Conservation (phyloP, 2,113 vertebrate genomes). For the Siphamia tubifer region DNA sequence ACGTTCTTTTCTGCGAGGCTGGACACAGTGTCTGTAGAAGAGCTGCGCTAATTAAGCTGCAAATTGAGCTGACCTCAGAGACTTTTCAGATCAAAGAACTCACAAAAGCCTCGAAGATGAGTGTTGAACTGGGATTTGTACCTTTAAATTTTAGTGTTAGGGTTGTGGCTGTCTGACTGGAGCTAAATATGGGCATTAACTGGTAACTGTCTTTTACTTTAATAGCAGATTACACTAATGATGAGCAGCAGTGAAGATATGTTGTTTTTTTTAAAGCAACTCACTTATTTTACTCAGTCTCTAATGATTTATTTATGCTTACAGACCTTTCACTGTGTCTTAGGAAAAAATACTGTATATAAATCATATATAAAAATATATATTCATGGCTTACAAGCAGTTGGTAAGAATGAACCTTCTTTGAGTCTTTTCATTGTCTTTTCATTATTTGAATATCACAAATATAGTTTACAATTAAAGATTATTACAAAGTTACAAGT, state of each 20-base stretch:
- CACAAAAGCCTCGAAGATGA: constrained; percentile 11
- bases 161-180: not conserved
- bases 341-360: too few species aligned
- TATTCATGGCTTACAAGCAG: too few species aligned
- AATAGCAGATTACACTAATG: constrained; percentile 29
- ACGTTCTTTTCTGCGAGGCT: not conserved
- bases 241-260: not conserved
- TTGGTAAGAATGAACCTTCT: too few species aligned
- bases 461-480: too few species aligned
- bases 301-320: not conserved
- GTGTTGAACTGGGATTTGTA: constrained; percentile 34
- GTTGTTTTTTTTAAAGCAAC: not conserved
- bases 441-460: too few species aligned
- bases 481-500: too few species aligned
- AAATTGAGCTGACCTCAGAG: constrained; percentile 40
- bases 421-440: too few species aligned
- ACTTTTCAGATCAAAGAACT: constrained; percentile 44
- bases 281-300: not conserved
- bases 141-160: constrained; percentile 9
- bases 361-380: too few species aligned
- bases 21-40: not conserved
- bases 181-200: constrained; percentile 38
- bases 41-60: constrained; percentile 13
- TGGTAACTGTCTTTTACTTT: constrained; percentile 17
- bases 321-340: not conserved